Evolutionary conservation across 2,113 vertebrate genomes (phyloP).

Genomic region (Ctenomys sociabilis): DNA sequence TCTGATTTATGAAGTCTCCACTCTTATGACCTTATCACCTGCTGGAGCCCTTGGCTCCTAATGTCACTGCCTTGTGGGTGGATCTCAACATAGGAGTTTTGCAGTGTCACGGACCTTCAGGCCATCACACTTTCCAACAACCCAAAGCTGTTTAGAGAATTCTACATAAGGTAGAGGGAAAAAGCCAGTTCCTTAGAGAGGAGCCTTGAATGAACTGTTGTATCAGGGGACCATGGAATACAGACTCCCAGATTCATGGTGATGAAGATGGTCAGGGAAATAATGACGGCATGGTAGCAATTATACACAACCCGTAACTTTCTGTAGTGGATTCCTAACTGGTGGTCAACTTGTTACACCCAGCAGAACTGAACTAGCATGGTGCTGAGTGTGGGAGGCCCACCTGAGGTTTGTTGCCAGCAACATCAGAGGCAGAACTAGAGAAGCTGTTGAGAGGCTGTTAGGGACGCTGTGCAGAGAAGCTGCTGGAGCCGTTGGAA

Average conservation of each 20-base stretch:
- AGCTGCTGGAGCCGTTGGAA: no score
- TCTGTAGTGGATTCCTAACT: no score
- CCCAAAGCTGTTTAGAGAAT: background rate
- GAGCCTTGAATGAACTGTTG: background rate
- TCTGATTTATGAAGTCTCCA: background rate
- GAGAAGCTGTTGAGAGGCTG: no score
- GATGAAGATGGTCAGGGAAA: background rate
- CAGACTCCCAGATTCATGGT: background rate
- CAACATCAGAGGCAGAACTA: no score
- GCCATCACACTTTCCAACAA: background rate
- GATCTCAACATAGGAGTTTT: background rate
- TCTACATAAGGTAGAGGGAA: background rate
- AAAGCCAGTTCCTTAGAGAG: background rate
- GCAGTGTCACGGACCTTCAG: background rate
- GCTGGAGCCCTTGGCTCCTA: background rate
- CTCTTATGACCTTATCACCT: background rate
- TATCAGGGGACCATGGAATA: background rate
- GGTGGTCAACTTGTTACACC: no score
- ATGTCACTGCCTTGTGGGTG: background rate
- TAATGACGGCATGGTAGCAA: background rate
- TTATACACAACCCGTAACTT: background rate
- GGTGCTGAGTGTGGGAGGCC: no score
- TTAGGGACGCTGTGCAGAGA: no score
- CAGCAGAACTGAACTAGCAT: no score
- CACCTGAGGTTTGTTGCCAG: no score